Percentiles rank a stretch among this genome's conserved stretches.
Conservation (phyloP, 2,888 invertebrate genomes). For the Acheta domesticus region DNA sequence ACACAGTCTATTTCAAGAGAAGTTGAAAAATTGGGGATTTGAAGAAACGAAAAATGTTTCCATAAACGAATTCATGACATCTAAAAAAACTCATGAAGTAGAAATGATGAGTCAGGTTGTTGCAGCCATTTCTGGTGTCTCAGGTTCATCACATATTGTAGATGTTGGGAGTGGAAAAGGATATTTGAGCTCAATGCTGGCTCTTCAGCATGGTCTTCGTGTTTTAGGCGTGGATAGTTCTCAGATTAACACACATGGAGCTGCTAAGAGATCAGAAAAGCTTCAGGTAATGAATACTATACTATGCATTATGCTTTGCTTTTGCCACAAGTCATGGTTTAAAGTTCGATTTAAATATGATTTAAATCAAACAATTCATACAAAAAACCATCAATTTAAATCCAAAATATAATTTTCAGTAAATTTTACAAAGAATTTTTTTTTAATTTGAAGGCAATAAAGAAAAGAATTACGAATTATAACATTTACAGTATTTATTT, state of each 20-base stretch:
- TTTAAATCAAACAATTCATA: too few relatives aligned
- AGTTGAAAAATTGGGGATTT: not conserved
- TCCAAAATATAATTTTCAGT: too few relatives aligned
- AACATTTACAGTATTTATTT: too few relatives aligned
- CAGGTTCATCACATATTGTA: conserved; percentile 55
- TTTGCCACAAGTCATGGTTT: too few relatives aligned
- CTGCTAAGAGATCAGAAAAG: conserved; percentile 52
- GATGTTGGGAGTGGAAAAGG: conserved; percentile 91
- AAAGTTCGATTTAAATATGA: too few relatives aligned
- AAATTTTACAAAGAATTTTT: too few relatives aligned
- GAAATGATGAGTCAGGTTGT: conserved; percentile 62
- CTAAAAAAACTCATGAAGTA: conserved; percentile 79
- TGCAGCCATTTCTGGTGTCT: conserved; percentile 50
- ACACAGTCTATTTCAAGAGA: conserved; percentile 11
- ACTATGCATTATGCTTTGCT: too few relatives aligned
- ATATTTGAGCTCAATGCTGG: conserved; percentile 72
- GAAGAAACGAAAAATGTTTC: not conserved
- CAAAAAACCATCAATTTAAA: too few relatives aligned
- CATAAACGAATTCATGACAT: conserved; percentile 57
- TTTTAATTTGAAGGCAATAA: too few relatives aligned
- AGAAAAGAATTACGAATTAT: too few relatives aligned
- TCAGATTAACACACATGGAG: conserved; percentile 62
- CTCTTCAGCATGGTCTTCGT: conserved; percentile 64
- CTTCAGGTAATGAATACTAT: conserved; percentile 41
- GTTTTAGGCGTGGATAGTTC: conserved; percentile 82